A percentile compares a stretch with the other conserved stretches of the same genome.
These are phyloP conservation scores for Vombatus ursinus DNA, from an alignment of 2,113 vertebrate genomes.

Conservation along the genomic window DNA sequence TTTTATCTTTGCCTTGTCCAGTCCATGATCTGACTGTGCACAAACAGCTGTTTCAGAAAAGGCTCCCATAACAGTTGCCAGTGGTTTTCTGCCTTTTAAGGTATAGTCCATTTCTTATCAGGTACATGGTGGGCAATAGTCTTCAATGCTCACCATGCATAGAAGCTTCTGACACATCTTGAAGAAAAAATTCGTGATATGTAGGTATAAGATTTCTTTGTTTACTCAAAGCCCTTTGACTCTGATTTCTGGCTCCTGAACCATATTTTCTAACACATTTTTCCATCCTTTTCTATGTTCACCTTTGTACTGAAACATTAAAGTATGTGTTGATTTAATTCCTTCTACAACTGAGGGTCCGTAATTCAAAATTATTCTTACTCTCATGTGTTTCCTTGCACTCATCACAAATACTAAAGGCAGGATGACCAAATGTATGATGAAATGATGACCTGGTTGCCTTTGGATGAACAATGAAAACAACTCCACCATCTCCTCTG, in stretches of 20 bases:
- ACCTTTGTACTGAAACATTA: neutral
- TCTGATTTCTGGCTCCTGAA: neutral
- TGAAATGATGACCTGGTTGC: neutral
- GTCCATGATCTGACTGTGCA: neutral
- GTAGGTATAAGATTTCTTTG: neutral
- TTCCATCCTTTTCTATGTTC: neutral
- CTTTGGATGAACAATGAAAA: neutral
- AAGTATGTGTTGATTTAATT: neutral
- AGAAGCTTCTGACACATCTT: neutral
- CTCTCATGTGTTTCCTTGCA: neutral
- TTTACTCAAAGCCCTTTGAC: neutral
- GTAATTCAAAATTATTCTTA: neutral
- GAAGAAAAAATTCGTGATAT: neutral
- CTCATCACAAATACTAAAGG: neutral
- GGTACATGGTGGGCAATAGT: neutral
- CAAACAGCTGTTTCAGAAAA: neutral
- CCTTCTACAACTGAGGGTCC: neutral
- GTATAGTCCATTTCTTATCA: neutral
- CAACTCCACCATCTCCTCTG: neutral
- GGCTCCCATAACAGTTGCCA: neutral
- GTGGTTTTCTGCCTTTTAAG: neutral
- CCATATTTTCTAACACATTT: neutral
- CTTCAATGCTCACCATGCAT: neutral
- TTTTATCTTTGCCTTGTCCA: neutral
- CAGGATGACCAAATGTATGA: neutral